These are phyloP conservation scores for Bos indicus DNA, from an alignment of 2,113 vertebrate genomes.

Conservation along the genomic window DNA sequence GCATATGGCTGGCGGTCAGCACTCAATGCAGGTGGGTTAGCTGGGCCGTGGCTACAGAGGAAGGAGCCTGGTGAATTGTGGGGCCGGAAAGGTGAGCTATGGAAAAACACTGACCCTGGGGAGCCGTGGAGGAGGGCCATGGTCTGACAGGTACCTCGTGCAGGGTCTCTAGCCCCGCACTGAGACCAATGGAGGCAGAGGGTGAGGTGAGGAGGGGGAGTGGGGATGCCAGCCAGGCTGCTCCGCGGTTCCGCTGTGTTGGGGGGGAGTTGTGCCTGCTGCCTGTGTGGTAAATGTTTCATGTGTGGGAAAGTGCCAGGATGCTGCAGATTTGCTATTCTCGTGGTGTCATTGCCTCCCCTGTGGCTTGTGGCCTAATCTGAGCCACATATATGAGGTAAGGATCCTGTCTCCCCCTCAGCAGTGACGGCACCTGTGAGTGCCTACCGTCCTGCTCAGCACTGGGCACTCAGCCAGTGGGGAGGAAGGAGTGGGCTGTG, in stretches of 20 bases:
- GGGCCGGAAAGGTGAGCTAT: not conserved
- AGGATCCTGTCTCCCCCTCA: not conserved
- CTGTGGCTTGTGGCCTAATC: not conserved
- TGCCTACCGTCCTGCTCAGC: not conserved
- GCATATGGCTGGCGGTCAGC: not conserved
- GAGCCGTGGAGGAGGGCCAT: not conserved
- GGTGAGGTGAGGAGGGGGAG: not conserved
- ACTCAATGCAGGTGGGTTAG: not conserved
- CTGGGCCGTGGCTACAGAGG: too few relatives aligned
- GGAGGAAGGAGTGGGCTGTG: not conserved
- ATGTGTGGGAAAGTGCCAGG: not conserved
- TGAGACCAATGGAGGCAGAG: not conserved
- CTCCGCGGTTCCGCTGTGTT: not conserved
- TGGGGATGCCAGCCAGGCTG: not conserved
- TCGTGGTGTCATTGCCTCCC: not conserved
- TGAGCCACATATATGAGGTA: not conserved
- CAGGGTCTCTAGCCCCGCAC: not conserved
- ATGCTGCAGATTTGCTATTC: not conserved
- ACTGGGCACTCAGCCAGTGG: not conserved
- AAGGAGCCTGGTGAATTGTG: not conserved
- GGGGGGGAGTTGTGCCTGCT: accelerated
- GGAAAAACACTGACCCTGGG: not conserved
- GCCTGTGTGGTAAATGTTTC: not conserved
- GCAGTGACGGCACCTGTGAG: not conserved
- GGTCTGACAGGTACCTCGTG: not conserved